Percentiles rank a stretch among this genome's conserved stretches.
phyloP scores from a whole-genome alignment of 2,888 invertebrate species.

The Dasysyrphus tricinctus region DNA sequence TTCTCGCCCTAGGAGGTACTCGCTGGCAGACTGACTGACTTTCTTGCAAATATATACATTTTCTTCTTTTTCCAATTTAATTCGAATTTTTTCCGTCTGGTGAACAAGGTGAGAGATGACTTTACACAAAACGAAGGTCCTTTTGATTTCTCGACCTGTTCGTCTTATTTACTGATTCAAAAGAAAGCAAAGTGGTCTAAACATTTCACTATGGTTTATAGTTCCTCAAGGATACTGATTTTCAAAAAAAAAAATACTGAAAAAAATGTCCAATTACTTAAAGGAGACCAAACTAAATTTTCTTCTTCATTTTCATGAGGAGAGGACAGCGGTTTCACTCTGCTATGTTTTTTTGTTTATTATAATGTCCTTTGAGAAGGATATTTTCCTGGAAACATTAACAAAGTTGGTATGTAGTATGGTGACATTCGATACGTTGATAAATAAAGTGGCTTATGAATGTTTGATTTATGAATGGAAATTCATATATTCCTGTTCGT shows the following conservation, averaged over 20 bases:
- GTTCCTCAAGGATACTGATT: conserved; percentile 23
- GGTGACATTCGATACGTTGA: conserved; percentile 65
- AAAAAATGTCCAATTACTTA: conserved; percentile 67
- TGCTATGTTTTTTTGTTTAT: background rate
- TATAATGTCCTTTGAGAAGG: conserved; percentile 46
- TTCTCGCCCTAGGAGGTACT: conserved; percentile 14
- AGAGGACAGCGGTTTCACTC: background rate
- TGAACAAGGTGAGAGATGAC: conserved; percentile 63
- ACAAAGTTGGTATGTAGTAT: background rate
- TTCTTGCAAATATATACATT: conserved; percentile 44
- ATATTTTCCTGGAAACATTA: conserved; percentile 22
- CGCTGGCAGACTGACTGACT: conserved; percentile 33
- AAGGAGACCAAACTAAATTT: conserved; percentile 40
- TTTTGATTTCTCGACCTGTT: background rate
- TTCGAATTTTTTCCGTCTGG: conserved; percentile 71
- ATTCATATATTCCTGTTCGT: conserved; percentile 19
- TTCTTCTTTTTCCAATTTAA: conserved; percentile 42
- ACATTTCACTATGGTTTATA: conserved; percentile 21
- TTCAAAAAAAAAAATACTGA: background rate
- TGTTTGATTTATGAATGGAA: conserved; percentile 74
- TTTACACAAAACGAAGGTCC: conserved; percentile 37
- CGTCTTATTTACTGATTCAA: conserved; percentile 60
- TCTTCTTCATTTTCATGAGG: background rate
- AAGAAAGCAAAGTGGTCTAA: conserved; percentile 31
- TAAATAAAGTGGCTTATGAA: conserved; percentile 73